Base-by-base conservation (phyloP, 2,113 vertebrate species). In the Pygoscelis adeliae region DNA sequence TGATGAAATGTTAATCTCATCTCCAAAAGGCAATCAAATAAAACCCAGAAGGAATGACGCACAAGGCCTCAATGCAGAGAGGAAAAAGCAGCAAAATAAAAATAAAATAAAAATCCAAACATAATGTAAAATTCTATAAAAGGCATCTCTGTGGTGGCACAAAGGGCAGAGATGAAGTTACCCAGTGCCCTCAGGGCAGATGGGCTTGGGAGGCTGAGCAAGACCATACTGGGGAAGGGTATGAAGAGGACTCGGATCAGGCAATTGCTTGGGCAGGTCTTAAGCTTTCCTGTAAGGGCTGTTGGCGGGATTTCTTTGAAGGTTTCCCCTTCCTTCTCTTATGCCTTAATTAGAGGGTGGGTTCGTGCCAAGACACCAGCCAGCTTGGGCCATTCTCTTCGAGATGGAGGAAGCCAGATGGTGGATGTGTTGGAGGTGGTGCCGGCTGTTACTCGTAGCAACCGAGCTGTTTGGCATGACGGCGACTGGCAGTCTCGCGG, bases 1-100 rank as follows among this genome's bases (percentile, higher is more conserved):
- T 87, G 87, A 95, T 96, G 91, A 93, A 97, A 96, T 90, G 94
- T 91, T 95, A 87, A 97, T 96, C 56, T 94, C 81, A 76, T 85
- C 78, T 97, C 87, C 84, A 85, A 76, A 96, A 96, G 89, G 66
- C 93, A 95, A 96, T 94, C 84, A 97, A 91, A 96, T 92, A 93
- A 95, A 96, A n/a, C 70, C 11, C 30, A 79, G 72, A 81, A 78
- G 59, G 59, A 63, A 61, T 87, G 95, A 95, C 1, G 5, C 82
- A 90, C 44, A 12, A 62, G 30, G 49, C 63, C 63, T 65, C 0
- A 1, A 59, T n/a, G 62, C 11, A 89, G 47, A 62, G 30, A 85
- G 62, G 66, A 82, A 46, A 91, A 85, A 67, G 14, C 36, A 91
- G 30, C 21, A 36, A 79, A 91, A 82, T 36, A 42, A 56, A 95